Evolutionary conservation across 2,888 invertebrate genomes (phyloP).

Genomic region (Rhagophthalmus giganteus): DNA sequence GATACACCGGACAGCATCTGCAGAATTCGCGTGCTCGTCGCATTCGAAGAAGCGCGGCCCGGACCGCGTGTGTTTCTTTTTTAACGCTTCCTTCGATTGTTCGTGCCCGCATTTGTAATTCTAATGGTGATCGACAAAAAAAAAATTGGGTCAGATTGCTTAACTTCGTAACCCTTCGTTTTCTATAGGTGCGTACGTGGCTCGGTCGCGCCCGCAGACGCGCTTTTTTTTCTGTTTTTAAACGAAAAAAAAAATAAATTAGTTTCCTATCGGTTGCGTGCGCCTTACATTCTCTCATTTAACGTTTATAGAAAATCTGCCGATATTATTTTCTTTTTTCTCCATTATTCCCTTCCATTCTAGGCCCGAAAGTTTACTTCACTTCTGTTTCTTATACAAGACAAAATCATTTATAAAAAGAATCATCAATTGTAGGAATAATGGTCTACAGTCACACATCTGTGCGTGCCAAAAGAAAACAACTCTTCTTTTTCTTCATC

Average conservation of each 20-base stretch:
- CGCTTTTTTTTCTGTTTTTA: too few relatives aligned
- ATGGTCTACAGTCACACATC: slow-evolving; percentile 35
- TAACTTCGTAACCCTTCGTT: too few relatives aligned
- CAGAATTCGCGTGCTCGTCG: too few relatives aligned
- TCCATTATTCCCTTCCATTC: slow-evolving; percentile 13
- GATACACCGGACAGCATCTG: too few relatives aligned
- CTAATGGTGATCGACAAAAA: too few relatives aligned
- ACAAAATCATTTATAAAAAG: slow-evolving; percentile 28
- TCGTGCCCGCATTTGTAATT: too few relatives aligned
- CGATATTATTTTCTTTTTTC: slow-evolving; percentile 21
- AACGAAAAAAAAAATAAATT: slow-evolving; percentile 28
- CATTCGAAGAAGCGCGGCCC: too few relatives aligned
- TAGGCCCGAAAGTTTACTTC: slow-evolving; percentile 10
- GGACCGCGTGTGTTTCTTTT: too few relatives aligned
- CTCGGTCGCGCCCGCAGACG: too few relatives aligned
- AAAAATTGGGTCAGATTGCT: too few relatives aligned
- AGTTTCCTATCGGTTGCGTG: slow-evolving; percentile 20
- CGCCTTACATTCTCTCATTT: slow-evolving; percentile 11
- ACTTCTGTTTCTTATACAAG: slow-evolving; percentile 14
- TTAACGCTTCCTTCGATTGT: too few relatives aligned
- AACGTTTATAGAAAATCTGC: slow-evolving; percentile 13
- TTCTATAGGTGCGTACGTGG: too few relatives aligned
- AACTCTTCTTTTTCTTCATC: slow-evolving; percentile 32
- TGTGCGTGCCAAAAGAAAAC: slow-evolving; percentile 34
- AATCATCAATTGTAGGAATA: slow-evolving; percentile 27